Base-by-base conservation (phyloP, 2,113 vertebrate genomes). In the Mirounga angustirostris region DNA sequence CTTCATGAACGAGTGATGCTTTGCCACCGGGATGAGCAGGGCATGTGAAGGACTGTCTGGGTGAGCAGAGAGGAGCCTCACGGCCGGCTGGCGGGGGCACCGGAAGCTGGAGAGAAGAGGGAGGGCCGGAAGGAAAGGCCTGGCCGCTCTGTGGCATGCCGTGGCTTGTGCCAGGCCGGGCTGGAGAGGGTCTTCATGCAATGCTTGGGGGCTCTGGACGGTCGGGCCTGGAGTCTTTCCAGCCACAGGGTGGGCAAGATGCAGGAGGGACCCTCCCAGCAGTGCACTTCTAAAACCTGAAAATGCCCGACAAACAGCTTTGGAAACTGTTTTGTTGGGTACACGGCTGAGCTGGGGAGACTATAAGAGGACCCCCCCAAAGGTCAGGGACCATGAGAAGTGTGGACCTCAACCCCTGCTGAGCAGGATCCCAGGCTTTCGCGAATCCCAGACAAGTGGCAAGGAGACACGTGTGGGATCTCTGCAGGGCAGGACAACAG, bases 191-290 rank as follows among this genome's bases (percentile, higher is more conserved):
- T 30, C 28, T 65, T 65, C 33, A 19, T 6, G 33, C 15, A 18
- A 4, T 19, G 33, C 33, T 24, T 36, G 10, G 50, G 7, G 11
- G 43, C 28, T 52, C 58, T 6, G 26, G 14, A 28, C 6, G 15
- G 26, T 9, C 16, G 14, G 26, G 81, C 24, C 30, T 6, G 43
- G 10, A 22, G 28, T 33, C 26, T 30, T 52, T n/a, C 28, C 24
- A 19, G 61, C 12, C 4, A 0, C 16, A 16, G 1, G 7, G 18
- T 4, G 16, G 43, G 58, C 10, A 33, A 7, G 36, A 13, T 0
- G 0, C 5, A 19, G 36, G 78, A 36, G 46, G 15, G 19, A 6
- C 3, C 52, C 52, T 71, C 5, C 30, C 1, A 0, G 9, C n/a
- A 30, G 28, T 7, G 4, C 26, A 13, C 24, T n/a, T 22, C 54